Base-by-base conservation (phyloP, 2,888 invertebrate genomes). In the Morinoia aosen region DNA sequence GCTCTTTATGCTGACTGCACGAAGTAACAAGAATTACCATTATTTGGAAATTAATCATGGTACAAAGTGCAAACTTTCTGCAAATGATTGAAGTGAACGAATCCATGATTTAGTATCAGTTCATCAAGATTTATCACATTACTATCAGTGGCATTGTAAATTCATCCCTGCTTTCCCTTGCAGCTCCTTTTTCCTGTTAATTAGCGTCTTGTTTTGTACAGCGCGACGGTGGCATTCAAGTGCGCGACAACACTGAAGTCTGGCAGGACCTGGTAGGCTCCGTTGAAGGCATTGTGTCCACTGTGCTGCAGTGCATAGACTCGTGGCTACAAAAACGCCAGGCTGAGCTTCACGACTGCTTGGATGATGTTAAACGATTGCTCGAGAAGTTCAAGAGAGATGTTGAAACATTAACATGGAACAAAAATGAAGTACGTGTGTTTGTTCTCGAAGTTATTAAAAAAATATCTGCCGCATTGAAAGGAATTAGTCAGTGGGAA, bases 161-260 rank as follows among this genome's bases (percentile, higher is more conserved):
- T 16, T 61, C 19, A 19, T 61, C 61, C 12, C 61, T 61, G 12
- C 19, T 16, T 19, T 61, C 19, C 14, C 61, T 61, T 61, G 14
- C 19, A 61, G 61, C 14, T 19, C 19, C 76, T 33, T 33, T 76
- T 76, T 76, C 33, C 19, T 10, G 10, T 33, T 76, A 93, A 56
- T 57, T 11, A 16, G 16, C 16, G 0, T 33, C 57, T 57, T 57
- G 19, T 33, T 56, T 19, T 93, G 57, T 11, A 57, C 93, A 93
- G 93, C 93, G 93, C 3, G 93, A 57, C 0, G 93, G 93, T 33
- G 93, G 93, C 93, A 93, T 93, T 57, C 19, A 56, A 57, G 93
- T 93, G 19, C 56, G 93, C 5, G 58, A 93, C 93, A 93, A 93
- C 93, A 57, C 19, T 57, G 93, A 93, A 93, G 93, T 93, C 14